Conservation (phyloP, 2,113 vertebrate species). For the Pachyramphus minor region DNA sequence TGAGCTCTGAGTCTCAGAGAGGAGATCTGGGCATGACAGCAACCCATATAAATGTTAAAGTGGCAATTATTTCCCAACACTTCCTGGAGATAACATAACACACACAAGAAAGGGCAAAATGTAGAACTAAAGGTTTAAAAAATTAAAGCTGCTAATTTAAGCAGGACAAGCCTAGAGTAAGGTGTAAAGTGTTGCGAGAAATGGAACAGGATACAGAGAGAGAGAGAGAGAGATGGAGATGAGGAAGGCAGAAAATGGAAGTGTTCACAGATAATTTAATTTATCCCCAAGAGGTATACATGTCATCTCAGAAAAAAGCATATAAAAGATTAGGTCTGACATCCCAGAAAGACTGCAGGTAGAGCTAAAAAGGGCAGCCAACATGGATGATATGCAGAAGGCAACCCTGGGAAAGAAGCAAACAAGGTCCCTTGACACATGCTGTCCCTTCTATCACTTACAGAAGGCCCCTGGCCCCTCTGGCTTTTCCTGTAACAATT, state of each 20-base stretch:
- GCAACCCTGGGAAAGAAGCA: background rate
- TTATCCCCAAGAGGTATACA: background rate
- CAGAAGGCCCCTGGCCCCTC: background rate
- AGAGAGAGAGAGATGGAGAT: background rate
- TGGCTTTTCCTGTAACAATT: background rate
- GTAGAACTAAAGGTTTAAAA: background rate
- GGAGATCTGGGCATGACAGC: background rate
- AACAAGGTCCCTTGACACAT: background rate
- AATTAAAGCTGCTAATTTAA: background rate
- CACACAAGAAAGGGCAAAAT: background rate
- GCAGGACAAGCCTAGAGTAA: background rate
- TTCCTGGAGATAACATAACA: background rate
- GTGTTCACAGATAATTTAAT: background rate
- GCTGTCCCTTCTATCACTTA: background rate
- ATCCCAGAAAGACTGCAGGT: background rate
- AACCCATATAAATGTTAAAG: background rate
- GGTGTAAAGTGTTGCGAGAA: background rate
- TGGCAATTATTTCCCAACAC: background rate
- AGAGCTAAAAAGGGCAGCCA: background rate
- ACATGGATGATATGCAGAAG: background rate
- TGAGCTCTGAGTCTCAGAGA: background rate
- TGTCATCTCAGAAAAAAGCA: background rate
- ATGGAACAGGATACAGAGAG: background rate
- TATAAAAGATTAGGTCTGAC: background rate
- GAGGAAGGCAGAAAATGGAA: background rate